Conservation (phyloP, 2,797 vertebrate species). For the Brotula barbata region DNA sequence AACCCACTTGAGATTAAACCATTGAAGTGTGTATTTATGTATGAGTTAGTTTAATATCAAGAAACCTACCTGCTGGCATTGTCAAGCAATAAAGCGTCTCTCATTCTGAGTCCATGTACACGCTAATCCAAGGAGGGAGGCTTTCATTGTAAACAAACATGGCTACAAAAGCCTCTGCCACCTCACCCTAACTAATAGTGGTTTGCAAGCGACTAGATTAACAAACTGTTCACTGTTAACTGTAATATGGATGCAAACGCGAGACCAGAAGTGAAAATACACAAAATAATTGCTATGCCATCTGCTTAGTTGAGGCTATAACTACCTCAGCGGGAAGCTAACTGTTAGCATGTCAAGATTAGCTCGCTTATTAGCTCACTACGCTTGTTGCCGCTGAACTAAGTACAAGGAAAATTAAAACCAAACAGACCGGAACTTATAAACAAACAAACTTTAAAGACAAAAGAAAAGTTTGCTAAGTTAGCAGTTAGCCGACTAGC, state of each 20-base stretch:
- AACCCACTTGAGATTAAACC: neutral
- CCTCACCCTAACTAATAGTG: neutral
- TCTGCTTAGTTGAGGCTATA: neutral
- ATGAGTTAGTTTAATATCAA: neutral
- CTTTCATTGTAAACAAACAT: constrained; percentile 39
- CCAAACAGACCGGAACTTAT: neutral
- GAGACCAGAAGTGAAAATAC: neutral
- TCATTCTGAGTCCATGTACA: constrained; percentile 46
- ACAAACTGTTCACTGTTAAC: neutral
- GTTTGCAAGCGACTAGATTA: neutral
- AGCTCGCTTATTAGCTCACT: neutral
- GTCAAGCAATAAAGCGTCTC: constrained; percentile 29
- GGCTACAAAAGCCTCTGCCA: neutral
- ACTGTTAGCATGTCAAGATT: constrained; percentile 1
- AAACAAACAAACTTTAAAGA: neutral
- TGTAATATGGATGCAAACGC: neutral
- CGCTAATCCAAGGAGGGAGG: constrained; percentile 12
- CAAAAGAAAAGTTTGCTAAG: fast-evolving
- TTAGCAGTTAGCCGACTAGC: neutral
- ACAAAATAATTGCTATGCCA: neutral
- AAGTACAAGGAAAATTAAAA: no score
- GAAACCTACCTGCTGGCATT: constrained; percentile 70
- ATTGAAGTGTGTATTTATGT: neutral
- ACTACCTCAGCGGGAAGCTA: neutral
- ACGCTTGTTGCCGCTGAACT: neutral